Evolutionary conservation across 2,888 invertebrate species (phyloP).

Genomic region (Xestia c-nigrum): DNA sequence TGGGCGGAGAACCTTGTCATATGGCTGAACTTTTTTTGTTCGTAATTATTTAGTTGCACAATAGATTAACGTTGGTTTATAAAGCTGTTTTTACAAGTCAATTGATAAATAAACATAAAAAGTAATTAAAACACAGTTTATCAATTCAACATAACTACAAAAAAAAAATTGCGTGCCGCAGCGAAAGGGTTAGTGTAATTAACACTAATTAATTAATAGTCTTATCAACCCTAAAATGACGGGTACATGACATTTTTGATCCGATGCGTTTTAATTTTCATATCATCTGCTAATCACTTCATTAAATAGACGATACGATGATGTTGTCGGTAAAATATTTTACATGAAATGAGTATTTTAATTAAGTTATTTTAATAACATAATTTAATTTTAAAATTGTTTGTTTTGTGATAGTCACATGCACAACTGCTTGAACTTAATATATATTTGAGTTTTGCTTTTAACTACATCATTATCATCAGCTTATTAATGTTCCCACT

Average conservation of each 20-base stretch:
- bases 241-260: slow-evolving; percentile 82
- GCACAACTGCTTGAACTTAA: neutral
- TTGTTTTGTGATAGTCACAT: neutral
- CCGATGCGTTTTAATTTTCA: slow-evolving; percentile 78
- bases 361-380: slow-evolving; percentile 23
- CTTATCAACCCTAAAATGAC: slow-evolving; percentile 78
- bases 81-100: too few relatives aligned
- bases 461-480: too few relatives aligned
- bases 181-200: slow-evolving; percentile 84
- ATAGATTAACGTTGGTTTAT: too few relatives aligned
- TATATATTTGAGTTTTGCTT: too few relatives aligned
- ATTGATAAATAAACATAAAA: neutral
- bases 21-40: too few relatives aligned
- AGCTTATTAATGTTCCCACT: too few relatives aligned
- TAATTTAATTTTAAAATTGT: neutral
- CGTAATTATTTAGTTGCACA: too few relatives aligned
- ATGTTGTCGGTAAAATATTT: slow-evolving; percentile 61
- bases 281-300: slow-evolving; percentile 61
- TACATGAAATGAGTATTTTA: slow-evolving; percentile 34
- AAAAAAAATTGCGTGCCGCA: slow-evolving; percentile 59
- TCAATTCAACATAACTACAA: slow-evolving; percentile 13
- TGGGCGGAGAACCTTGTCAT: too few relatives aligned
- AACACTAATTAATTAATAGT: slow-evolving; percentile 82
- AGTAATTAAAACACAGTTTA: slow-evolving; percentile 17
- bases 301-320: slow-evolving; percentile 43